A percentile compares a stretch with the other conserved stretches of the same genome.
phyloP scores from a whole-genome alignment of 2,797 vertebrate species.

The Tympanoctomys barrerae region DNA sequence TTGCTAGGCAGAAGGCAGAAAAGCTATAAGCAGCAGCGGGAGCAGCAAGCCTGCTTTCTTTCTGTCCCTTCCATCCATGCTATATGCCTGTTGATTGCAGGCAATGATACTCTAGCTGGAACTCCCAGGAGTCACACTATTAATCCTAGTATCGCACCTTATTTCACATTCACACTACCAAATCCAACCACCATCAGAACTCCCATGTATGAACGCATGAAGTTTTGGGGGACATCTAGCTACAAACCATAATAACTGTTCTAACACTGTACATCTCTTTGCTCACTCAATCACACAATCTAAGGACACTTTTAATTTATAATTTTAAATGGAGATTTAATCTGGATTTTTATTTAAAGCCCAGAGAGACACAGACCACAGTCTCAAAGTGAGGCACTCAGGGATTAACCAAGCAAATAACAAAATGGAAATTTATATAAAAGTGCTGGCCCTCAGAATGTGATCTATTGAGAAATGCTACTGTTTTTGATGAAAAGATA shows the following conservation, averaged over 20 bases:
- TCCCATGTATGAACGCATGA: background rate
- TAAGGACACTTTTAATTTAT: background rate
- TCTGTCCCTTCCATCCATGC: background rate
- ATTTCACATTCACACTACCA: background rate
- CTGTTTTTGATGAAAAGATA: background rate
- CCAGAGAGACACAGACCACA: background rate
- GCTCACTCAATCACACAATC: background rate
- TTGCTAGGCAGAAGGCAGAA: background rate
- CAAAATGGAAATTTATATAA: background rate
- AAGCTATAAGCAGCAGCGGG: background rate
- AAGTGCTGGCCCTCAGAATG: background rate
- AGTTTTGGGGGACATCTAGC: background rate
- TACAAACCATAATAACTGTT: background rate
- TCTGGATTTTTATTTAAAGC: background rate
- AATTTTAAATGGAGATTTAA: background rate
- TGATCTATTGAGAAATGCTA: background rate
- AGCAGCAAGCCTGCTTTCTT: background rate
- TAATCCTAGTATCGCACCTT: background rate
- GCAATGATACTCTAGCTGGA: background rate
- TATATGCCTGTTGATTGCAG: background rate
- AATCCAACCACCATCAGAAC: background rate
- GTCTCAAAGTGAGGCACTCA: background rate
- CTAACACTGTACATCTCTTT: background rate
- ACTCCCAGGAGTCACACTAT: background rate
- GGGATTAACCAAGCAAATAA: background rate